phyloP scores from a whole-genome alignment of 2,113 vertebrate species.

The Dolichotis patagonum region DNA sequence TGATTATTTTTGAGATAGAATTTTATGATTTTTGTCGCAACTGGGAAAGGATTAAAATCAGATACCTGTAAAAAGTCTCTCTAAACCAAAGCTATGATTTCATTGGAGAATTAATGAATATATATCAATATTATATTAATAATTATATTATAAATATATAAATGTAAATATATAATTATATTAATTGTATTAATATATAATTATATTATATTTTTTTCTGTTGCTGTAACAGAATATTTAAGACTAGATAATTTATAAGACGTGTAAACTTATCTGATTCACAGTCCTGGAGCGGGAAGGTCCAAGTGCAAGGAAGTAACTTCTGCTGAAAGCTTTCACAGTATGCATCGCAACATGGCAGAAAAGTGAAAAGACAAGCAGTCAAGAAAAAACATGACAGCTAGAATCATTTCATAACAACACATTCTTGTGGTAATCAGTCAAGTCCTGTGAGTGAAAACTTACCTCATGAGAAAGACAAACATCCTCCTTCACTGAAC shows the following conservation, averaged over 20 bases:
- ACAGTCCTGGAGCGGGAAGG: not conserved
- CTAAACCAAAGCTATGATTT: not conserved
- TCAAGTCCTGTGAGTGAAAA: not conserved
- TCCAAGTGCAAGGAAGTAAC: not conserved
- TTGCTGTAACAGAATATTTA: not conserved
- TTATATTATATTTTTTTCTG: too few species aligned
- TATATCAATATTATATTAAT: too few species aligned
- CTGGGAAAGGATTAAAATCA: not conserved
- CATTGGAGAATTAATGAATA: not conserved
- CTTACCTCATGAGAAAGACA: not conserved
- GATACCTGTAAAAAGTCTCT: not conserved
- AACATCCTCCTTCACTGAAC: not conserved
- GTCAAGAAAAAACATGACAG: not conserved
- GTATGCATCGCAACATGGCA: not conserved
- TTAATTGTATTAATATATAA: too few species aligned
- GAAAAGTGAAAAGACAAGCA: not conserved
- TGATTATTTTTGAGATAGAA: constrained; percentile 37
- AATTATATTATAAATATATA: too few species aligned
- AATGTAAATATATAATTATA: too few species aligned
- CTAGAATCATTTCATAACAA: too few species aligned
- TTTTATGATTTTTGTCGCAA: constrained; percentile 27
- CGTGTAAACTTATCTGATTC: not conserved
- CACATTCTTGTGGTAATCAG: not conserved
- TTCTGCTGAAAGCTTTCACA: not conserved
- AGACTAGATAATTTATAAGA: not conserved